Percentiles rank a stretch among this genome's conserved stretches.
Conservation (phyloP, 2,113 vertebrate species). For the Grallaria varia region DNA sequence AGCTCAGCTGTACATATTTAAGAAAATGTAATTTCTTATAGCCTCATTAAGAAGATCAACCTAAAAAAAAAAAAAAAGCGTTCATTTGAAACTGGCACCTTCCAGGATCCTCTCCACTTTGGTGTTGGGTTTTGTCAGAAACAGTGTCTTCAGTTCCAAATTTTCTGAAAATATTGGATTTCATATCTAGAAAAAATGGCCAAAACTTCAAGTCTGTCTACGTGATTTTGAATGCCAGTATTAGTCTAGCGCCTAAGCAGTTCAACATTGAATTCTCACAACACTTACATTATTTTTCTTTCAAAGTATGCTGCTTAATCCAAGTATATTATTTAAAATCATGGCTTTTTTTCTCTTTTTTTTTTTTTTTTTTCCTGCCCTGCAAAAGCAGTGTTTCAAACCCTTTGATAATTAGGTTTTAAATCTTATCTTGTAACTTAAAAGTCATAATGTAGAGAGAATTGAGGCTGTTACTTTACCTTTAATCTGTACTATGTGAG, state of each 20-base stretch:
- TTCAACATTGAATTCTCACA: background rate
- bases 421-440: background rate
- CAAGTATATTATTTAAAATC: background rate
- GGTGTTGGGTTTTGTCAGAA: background rate
- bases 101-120: background rate
- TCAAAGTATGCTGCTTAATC: background rate
- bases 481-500: background rate
- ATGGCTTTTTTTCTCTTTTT: fast-evolving
- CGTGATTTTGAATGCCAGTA: background rate
- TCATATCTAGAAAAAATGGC: background rate
- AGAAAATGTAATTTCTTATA: background rate
- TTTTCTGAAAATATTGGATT: background rate
- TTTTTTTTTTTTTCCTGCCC: background rate
- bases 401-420: background rate
- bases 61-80: background rate
- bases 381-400: background rate
- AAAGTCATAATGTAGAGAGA: background rate
- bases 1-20: background rate
- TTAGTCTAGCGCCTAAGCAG: background rate
- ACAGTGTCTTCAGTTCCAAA: background rate
- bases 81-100: background rate
- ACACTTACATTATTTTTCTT: background rate
- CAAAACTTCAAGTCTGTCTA: background rate
- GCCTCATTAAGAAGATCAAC: background rate
- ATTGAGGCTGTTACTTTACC: background rate